Evolutionary conservation across 2,797 vertebrate genomes (phyloP).

Genomic region (Orientallactaga sibirica): DNA sequence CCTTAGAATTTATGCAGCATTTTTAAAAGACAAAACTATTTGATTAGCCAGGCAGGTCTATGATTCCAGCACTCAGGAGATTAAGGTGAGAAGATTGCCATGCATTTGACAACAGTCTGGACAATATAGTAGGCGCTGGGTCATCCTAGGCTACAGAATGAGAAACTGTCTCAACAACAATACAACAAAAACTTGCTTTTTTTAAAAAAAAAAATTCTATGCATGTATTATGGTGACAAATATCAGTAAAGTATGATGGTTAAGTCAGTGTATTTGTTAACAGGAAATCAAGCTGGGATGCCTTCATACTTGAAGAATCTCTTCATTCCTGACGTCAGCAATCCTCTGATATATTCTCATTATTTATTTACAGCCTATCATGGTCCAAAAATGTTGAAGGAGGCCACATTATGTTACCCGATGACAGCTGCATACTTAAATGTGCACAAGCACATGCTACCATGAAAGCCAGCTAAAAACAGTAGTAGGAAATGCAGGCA

Average conservation of each 20-base stretch:
- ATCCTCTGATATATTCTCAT: not conserved
- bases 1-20: not conserved
- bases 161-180: not conserved
- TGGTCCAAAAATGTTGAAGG: not conserved
- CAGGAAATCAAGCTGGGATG: slow-evolving; percentile 18
- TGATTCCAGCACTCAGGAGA: not conserved
- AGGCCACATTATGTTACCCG: not conserved
- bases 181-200: not conserved
- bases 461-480: not conserved
- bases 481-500: not conserved
- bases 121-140: too few relatives aligned
- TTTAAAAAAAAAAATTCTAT: not conserved
- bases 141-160: not conserved
- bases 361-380: slow-evolving; percentile 5
- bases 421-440: not conserved
- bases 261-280: slow-evolving; percentile 9
- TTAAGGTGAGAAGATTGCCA: not conserved
- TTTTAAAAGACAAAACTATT: not conserved
- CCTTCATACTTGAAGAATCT: not conserved
- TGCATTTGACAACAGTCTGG: not conserved
- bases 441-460: not conserved
- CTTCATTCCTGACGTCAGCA: not conserved
- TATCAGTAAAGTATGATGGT: not conserved
- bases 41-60: not conserved
- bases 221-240: not conserved